Percentiles rank a stretch among this genome's conserved stretches.
phyloP scores from a whole-genome alignment of 2,888 invertebrate genomes.

The Isoperla grammatica region DNA sequence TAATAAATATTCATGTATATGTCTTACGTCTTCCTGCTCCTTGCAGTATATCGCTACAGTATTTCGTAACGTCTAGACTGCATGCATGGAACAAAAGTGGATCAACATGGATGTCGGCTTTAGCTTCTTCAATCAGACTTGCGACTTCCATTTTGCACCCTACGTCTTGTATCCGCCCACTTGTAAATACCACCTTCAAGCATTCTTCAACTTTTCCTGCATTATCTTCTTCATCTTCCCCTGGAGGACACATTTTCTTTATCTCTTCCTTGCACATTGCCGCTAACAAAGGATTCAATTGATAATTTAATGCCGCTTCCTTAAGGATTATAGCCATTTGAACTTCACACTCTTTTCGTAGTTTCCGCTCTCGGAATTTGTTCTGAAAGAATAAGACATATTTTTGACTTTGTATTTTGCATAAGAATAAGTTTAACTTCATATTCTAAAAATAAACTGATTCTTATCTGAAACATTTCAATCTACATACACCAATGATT shows the following conservation, averaged over 20 bases:
- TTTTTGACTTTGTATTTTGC: too few relatives aligned
- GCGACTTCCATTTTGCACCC: conserved; percentile 82
- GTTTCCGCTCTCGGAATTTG: conserved; percentile 67
- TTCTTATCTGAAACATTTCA: too few relatives aligned
- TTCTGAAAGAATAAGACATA: conserved; percentile 38
- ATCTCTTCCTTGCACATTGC: conserved; percentile 67
- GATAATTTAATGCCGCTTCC: conserved; percentile 86
- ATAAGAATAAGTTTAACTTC: too few relatives aligned
- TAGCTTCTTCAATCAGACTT: conserved; percentile 79
- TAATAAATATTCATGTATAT: too few relatives aligned
- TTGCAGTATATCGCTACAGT: conserved; percentile 71
- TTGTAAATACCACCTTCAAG: conserved; percentile 74
- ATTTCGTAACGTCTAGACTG: conserved; percentile 72
- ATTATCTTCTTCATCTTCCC: conserved; percentile 49
- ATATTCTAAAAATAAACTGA: too few relatives aligned
- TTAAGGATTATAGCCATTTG: conserved; percentile 77
- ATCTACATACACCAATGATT: too few relatives aligned
- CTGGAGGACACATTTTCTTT: conserved; percentile 48
- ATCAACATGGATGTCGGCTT: conserved; percentile 93
- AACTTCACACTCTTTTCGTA: conserved; percentile 71
- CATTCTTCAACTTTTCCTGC: conserved; percentile 76
- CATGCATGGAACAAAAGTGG: conserved; percentile 86
- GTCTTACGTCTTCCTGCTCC: conserved; percentile 89
- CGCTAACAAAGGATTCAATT: conserved; percentile 80
- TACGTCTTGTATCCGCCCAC: conserved; percentile 64